Base-by-base conservation (phyloP, 2,113 vertebrate species). In the Coregonus clupeaformis region DNA sequence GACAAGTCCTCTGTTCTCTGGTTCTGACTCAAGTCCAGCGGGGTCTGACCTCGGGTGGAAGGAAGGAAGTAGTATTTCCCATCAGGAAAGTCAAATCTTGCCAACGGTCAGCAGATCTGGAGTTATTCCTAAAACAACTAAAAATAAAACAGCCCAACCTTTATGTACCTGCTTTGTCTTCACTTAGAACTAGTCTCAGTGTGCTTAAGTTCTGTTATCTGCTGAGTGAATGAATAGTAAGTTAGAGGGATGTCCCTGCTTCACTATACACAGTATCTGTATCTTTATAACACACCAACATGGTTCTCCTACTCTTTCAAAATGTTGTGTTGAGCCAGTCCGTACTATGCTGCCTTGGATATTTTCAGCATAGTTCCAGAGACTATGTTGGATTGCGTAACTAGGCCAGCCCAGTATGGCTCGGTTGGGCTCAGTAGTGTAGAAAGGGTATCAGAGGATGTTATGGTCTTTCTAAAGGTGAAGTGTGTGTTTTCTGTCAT, bases 11-110 rank as follows among this genome's bases (percentile, higher is more conserved):
- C 9, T 36, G 36, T 3, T 16, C 68, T 70, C 24, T 42, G 69
- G 49, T 25, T 22, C 67, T 24, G n/a, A n/a, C 6, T 47, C 70
- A 59, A 30, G 24, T n/a, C 12, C 45, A 5, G 45, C 29, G 71
- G 4, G 20, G 52, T 55, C 52, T 20, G 20, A 9, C 36, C 36
- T 67, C 20, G 47, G 80, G 22, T 24, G 66, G 69, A 60, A 60
- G 76, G 78, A 71, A 71, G 76, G 73, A 80, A 70, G 67, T 77
- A 72, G 52, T 72, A 70, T 72, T 75, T 75, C 55, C 75, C n/a
- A 69, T 68, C 62, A 82, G 72, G 74, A 75, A 69, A 72, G 27
- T 57, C n/a, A 57, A 69, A 20, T 13, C 1, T 71, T 75, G 47
- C 77, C 77, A 82, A 77, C 70, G 72, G 63, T 73, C 77, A 77